Base-by-base conservation (phyloP, 2,113 vertebrate species). In the Bolborhynchus lineola region DNA sequence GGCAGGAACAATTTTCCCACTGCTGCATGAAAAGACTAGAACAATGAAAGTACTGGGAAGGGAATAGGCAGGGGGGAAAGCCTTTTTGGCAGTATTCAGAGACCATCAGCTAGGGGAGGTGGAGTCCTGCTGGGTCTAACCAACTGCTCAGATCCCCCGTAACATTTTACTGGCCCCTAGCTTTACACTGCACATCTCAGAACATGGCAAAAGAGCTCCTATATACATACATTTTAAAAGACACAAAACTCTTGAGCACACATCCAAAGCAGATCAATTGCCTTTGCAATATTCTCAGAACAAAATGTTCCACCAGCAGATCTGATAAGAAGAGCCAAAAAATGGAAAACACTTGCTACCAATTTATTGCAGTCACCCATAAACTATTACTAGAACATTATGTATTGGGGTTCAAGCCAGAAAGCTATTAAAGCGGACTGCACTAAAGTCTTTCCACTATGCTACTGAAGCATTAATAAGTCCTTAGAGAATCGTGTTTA, bases 361-460 rank as follows among this genome's bases (percentile, higher is more conserved):
- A 98, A 98, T 98, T 98, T 98, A 97, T 82, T 97, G 97, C 94
- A 98, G 97, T 98, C 97, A 98, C 97, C 98, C 97, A 97, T 98
- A 98, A 98, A 98, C 97, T 98, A 97, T 98, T 98, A 98, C 93
- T 98, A 98, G 98, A 98, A 98, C 98, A 98, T 98, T 98, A 98
- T 98, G 98, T 98, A 98, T 97, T 88, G 94, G 98, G 96, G 98
- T 98, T 97, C 97, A 98, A 98, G 98, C 98, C 98, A 98, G 97
- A 91, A 98, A 97, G 96, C 97, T 98, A 98, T 98, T 98, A 98
- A 97, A 98, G 95, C 46, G 35, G 93, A 96, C 96, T 98, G 96
- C 86, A 92, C 93, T 96, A 85, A 91, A 98, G 74, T 97, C 96
- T 97, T 97, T 97, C 92, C 96, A 97, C 92, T 97, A 94, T 88